phyloP scores from a whole-genome alignment of 1,140 invertebrate genomes.

The Odontomachus brunneus region DNA sequence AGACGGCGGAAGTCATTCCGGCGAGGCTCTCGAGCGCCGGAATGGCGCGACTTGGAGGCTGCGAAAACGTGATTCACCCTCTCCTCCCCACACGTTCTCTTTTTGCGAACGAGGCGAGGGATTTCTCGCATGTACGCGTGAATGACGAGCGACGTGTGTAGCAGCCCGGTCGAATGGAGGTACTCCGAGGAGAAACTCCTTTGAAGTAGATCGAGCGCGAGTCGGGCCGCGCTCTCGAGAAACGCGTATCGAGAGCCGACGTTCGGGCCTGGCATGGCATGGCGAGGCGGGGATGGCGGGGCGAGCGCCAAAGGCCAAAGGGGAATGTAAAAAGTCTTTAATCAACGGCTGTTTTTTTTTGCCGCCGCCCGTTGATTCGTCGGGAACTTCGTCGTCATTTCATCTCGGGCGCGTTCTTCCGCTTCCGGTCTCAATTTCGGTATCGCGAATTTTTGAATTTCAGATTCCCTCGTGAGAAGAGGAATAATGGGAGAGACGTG shows the following conservation, averaged over 20 bases:
- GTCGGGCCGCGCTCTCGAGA: conserved; percentile 16
- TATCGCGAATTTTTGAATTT: conserved; percentile 44
- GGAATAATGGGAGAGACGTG: neutral
- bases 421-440: neutral
- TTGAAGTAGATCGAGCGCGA: conserved; percentile 57
- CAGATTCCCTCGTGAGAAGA: conserved; percentile 7
- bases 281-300: no score
- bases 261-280: neutral
- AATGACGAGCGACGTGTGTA: neutral
- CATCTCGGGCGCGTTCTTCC: conserved; percentile 31
- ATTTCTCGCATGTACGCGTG: conserved; percentile 5
- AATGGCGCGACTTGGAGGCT: conserved; percentile 8
- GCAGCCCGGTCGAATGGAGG: conserved; percentile 29
- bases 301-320: conserved; percentile 41
- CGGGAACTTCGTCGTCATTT: conserved; percentile 34
- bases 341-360: conserved; percentile 51
- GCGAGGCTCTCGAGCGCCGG: neutral
- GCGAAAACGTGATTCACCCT: conserved; percentile 9
- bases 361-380: conserved; percentile 32
- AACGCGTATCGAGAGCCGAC: conserved; percentile 32
- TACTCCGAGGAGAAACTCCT: conserved; percentile 36
- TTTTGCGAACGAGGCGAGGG: neutral
- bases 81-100: no score
- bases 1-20: neutral
- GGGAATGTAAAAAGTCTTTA: conserved; percentile 50